Evolutionary conservation across 2,888 invertebrate genomes (phyloP).

Genomic region (Aporophyla nigra): DNA sequence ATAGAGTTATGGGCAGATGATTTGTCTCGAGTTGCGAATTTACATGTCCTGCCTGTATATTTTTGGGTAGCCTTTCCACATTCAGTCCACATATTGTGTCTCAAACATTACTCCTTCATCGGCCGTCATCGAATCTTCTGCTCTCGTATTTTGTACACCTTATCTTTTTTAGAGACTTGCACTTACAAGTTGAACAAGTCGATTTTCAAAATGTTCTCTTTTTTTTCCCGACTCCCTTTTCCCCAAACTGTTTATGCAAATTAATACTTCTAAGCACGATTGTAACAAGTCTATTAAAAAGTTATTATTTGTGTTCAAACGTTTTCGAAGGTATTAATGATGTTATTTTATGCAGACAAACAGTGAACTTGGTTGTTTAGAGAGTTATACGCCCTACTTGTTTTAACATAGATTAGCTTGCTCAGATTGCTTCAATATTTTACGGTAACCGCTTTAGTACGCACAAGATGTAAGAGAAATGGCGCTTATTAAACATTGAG

Average conservation of each 20-base stretch:
- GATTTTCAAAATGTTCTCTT: neutral
- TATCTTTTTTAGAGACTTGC: neutral
- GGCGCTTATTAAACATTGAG: slow-evolving; percentile 38
- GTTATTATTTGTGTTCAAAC: slow-evolving; percentile 14
- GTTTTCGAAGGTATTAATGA: slow-evolving; percentile 16
- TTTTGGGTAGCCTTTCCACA: neutral
- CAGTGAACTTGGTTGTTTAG: slow-evolving; percentile 61
- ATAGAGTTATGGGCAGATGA: too few species aligned
- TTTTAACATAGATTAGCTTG: slow-evolving; percentile 44
- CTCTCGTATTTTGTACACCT: neutral
- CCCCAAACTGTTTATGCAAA: neutral
- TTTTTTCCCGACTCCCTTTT: neutral
- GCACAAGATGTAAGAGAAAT: slow-evolving; percentile 45
- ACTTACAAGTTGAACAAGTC: neutral
- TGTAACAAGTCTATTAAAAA: slow-evolving; percentile 4
- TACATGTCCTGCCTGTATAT: neutral
- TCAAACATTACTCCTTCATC: neutral
- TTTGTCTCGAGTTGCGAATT: neutral
- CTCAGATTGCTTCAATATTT: slow-evolving; percentile 58
- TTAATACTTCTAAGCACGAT: neutral
- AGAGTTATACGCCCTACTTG: slow-evolving; percentile 70
- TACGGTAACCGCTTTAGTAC: slow-evolving; percentile 48
- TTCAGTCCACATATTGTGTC: neutral
- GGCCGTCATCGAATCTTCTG: neutral
- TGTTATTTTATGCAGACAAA: slow-evolving; percentile 46